A percentile compares a stretch with the other conserved stretches of the same genome.
Conservation (phyloP, 1,140 invertebrate species). For the Camponotus pennsylvanicus region DNA sequence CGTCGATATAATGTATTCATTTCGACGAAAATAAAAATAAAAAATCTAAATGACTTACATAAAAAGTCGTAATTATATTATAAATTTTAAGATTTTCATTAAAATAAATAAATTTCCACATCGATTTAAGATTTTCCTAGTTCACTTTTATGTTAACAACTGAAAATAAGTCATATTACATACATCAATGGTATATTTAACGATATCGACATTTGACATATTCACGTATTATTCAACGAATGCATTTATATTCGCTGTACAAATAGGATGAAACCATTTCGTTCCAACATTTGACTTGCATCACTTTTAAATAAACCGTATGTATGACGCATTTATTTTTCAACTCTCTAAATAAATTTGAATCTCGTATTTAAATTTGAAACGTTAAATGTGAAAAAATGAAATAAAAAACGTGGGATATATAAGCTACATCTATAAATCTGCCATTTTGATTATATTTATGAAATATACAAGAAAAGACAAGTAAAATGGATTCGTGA, state of each 20-base stretch:
- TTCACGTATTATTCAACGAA: conserved; percentile 23
- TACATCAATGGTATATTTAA: conserved; percentile 5
- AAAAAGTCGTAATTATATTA: not conserved
- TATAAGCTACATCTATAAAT: not conserved
- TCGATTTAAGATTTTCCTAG: not conserved
- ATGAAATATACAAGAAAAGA: not conserved
- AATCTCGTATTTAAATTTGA: conserved; percentile 10
- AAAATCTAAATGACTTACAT: not conserved
- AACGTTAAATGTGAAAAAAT: conserved; percentile 18
- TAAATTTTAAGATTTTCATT: not conserved
- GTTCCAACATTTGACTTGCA: conserved; percentile 38
- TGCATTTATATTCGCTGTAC: conserved; percentile 6
- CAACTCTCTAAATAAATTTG: conserved; percentile 17
- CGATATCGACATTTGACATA: conserved; percentile 43
- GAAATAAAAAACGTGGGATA: not conserved
- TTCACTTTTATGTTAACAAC: conserved; percentile 9
- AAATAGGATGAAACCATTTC: conserved; percentile 49
- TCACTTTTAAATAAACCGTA: conserved; percentile 64
- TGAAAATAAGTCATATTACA: conserved; percentile 16
- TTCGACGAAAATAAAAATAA: not conserved
- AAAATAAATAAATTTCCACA: not conserved
- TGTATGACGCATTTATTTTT: conserved; percentile 36
- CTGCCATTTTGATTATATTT: not conserved
- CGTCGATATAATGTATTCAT: conserved; percentile 3
- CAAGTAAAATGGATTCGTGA: not conserved